These are phyloP conservation scores for Philopedon plagiatum DNA, from an alignment of 2,888 invertebrate genomes.

Conservation along the genomic window DNA sequence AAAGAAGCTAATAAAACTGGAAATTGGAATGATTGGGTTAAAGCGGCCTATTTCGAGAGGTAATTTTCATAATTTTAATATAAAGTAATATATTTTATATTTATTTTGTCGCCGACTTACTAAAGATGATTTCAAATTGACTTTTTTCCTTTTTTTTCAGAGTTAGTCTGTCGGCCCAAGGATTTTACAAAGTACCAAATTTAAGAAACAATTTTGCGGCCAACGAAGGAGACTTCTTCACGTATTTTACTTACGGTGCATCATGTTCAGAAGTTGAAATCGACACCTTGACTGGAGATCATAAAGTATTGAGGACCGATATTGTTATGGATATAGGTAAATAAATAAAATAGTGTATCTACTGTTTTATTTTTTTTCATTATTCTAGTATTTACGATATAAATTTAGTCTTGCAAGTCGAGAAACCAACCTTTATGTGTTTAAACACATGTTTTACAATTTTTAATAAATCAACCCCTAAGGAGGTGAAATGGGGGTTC, in stretches of 20 bases:
- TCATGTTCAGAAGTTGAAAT: slow-evolving; percentile 93
- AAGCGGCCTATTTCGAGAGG: slow-evolving; percentile 79
- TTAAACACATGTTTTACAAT: too few relatives aligned
- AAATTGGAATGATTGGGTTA: slow-evolving; percentile 89
- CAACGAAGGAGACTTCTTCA: slow-evolving; percentile 81
- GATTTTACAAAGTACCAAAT: slow-evolving; percentile 84
- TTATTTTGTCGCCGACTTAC: too few relatives aligned
- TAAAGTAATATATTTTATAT: too few relatives aligned
- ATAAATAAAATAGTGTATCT: neutral
- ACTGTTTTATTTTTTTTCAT: too few relatives aligned
- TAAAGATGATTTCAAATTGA: too few relatives aligned
- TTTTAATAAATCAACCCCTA: too few relatives aligned
- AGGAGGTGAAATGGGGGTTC: too few relatives aligned
- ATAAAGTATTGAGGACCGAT: slow-evolving; percentile 88
- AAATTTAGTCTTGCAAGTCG: too few relatives aligned
- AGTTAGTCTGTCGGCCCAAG: slow-evolving; percentile 86
- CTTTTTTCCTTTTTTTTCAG: too few relatives aligned
- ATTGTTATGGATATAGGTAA: slow-evolving; percentile 96
- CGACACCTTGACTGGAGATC: slow-evolving; percentile 95
- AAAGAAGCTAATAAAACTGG: slow-evolving; percentile 82
- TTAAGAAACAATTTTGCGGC: slow-evolving; percentile 81
- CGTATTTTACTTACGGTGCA: slow-evolving; percentile 90
- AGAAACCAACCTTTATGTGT: too few relatives aligned
- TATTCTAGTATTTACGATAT: too few relatives aligned
- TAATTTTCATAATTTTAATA: too few relatives aligned